phyloP scores from a whole-genome alignment of 1,140 invertebrate species.

The Liolophura sinensis region DNA sequence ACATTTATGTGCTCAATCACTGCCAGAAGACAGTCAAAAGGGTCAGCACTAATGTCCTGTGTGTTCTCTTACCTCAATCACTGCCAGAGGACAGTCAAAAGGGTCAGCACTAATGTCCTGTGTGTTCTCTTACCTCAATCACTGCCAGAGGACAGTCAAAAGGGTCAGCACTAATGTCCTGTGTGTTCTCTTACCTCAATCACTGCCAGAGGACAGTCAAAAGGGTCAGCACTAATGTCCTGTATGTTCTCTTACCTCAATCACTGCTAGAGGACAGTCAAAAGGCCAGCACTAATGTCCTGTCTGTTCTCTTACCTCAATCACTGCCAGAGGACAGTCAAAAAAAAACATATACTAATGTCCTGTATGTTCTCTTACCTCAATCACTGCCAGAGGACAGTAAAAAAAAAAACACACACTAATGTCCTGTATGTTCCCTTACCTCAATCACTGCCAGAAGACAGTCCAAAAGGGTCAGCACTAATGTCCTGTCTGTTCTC shows the following conservation, averaged over 20 bases:
- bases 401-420: neutral
- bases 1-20: too few relatives aligned
- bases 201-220: too few relatives aligned
- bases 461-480: neutral
- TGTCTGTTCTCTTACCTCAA: neutral
- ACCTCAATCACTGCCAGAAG: neutral
- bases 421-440: neutral
- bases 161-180: slow-evolving; percentile 60
- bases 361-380: too few relatives aligned
- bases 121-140: neutral
- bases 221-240: too few relatives aligned
- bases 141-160: neutral
- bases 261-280: too few relatives aligned
- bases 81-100: neutral
- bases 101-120: too few relatives aligned
- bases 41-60: neutral
- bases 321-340: neutral
- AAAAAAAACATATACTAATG: too few relatives aligned
- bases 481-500: too few relatives aligned
- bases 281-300: too few relatives aligned
- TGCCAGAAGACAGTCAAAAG: neutral
- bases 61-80: neutral
- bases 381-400: neutral
- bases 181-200: slow-evolving; percentile 33
- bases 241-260: too few relatives aligned